Base-by-base conservation (phyloP, 2,113 vertebrate genomes). In the Microtus pennsylvanicus region DNA sequence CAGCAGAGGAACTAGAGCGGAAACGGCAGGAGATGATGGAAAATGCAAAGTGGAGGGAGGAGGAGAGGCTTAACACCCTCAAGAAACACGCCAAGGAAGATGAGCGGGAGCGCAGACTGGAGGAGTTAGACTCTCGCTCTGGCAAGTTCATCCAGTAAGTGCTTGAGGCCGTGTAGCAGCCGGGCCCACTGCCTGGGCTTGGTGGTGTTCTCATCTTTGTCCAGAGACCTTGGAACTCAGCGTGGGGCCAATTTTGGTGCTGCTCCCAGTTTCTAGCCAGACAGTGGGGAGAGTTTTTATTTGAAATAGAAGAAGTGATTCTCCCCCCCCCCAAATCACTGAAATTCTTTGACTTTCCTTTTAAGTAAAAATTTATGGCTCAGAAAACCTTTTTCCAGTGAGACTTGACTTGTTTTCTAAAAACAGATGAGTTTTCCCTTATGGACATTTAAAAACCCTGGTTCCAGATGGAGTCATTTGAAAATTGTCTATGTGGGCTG, bases 61-160 rank as follows among this genome's bases (percentile, higher is more conserved):
- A 99, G 89, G 99, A 99, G 96, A 97, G 99, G 58, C 99, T 99
- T 33, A 98, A 98, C 92, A 99, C 98, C 85, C 99, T 99, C 35
- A 98, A 97, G 95, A 98, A 95, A 24, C 99, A 99, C 35, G 98
- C 98, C 10, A 98, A 93, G 92, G 99, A 99, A 77, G 99, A 99
- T 0, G 99, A 99, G 87, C 97, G 98, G 90, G 99, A 99, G 81
- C 97, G 97, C 90, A 98, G 98, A 67, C 97, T 97, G 95, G 98
- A 99, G 76, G 98, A 96, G 94, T 98, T 98, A 11, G 98, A 97
- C 35, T 91, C 98, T 4, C 96, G 97, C 0, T 99, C 99, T 0
- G 98, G 99, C 55, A 99, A 98, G 69, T 99, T 99, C 96, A 99
- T 99, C 96, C 99, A 99, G 99, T 99, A 96, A 99, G 99, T 99